These are phyloP conservation scores for Tetheella fluctuosa DNA, from an alignment of 2,888 invertebrate species.

Conservation along the genomic window DNA sequence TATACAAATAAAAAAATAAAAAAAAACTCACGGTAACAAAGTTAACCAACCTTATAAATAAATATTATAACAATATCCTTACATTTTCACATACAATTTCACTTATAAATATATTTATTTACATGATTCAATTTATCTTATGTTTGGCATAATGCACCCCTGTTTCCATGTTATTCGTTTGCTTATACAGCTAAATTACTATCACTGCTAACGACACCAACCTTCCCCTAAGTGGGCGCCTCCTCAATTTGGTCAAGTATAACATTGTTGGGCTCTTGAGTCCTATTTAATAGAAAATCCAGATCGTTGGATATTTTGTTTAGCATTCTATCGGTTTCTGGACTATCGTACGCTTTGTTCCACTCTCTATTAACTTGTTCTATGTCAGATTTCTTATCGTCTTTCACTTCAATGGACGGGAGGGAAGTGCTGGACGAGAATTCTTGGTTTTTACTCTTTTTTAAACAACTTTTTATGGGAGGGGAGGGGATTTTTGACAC, in stretches of 20 bases:
- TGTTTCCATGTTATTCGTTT: slow-evolving; percentile 62
- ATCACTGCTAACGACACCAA: slow-evolving; percentile 18
- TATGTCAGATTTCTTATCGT: slow-evolving; percentile 61
- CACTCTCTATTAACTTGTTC: slow-evolving; percentile 71
- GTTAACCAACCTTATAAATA: background rate
- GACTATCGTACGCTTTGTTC: slow-evolving; percentile 68
- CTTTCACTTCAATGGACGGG: slow-evolving; percentile 65
- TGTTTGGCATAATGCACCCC: slow-evolving; percentile 61
- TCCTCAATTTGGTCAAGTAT: slow-evolving; percentile 66
- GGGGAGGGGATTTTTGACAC: slow-evolving; percentile 68
- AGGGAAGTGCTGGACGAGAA: slow-evolving; percentile 66
- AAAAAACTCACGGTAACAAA: background rate
- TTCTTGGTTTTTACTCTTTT: slow-evolving; percentile 60
- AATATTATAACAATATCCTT: slow-evolving; percentile 6
- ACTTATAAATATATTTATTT: slow-evolving; percentile 25
- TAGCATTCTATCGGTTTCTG: slow-evolving; percentile 86
- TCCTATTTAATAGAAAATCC: slow-evolving; percentile 91
- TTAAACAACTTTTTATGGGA: slow-evolving; percentile 77
- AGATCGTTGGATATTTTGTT: slow-evolving; percentile 92
- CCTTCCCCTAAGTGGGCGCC: slow-evolving; percentile 64
- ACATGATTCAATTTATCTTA: slow-evolving; percentile 39
- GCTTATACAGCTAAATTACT: slow-evolving; percentile 31
- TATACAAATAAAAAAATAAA: too few relatives aligned
- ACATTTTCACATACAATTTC: slow-evolving; percentile 27
- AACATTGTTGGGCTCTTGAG: slow-evolving; percentile 60